Base-by-base conservation (phyloP, 2,888 invertebrate genomes). In the Acanthosepion lycidas region DNA sequence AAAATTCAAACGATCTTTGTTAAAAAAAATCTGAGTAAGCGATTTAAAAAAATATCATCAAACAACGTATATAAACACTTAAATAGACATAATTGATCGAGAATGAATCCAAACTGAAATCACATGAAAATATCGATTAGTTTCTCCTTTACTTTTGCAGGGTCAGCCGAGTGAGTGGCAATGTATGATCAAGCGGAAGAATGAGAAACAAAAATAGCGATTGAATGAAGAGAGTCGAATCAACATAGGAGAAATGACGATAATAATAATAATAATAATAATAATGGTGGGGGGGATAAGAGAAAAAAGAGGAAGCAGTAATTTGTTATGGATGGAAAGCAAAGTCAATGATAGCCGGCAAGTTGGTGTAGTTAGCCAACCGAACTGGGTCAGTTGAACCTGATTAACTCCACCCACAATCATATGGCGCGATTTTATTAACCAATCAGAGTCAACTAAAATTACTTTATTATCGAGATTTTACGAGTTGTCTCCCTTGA, bases 401-500 rank as follows among this genome's bases (percentile, higher is more conserved):
- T 6, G 20, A 59, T 20, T 59, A 59, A 78, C 78, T n/a, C 78
- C 78, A 9, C 78, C 78, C 9, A 78, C 78, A 78, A 78, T 28
- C n/a, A 78, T 28, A 78, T 78, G 78, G 78, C 78, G n/a, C 78
- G 78, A 78, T 78, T 78, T 78, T 28, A 78, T 78, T 78, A 78
- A 78, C 78, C 78, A 78, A 78, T 78, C 78, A 78, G 12, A 78
- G n/a, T 6, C n/a, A 9, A 78, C n/a, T 15, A 78, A 78, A 28
- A 9, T 28, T 12, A n/a, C 28, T 28, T n/a, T 12, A 78, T 78
- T 9, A 78, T 78, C n/a, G n/a, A 15, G 78, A 78, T 78, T n/a
- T 78, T n/a, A 78, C 78, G 78, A 78, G 78, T 78, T 78, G n/a
- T n/a, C n/a, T n/a, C 78, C 78, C 78, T 78, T 78, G 9, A 78